A percentile compares a stretch with the other conserved stretches of the same genome.
Evolutionary conservation across 35 echinoderm and acorn worm species (phyloP).

Genomic region (Patiria miniata): DNA sequence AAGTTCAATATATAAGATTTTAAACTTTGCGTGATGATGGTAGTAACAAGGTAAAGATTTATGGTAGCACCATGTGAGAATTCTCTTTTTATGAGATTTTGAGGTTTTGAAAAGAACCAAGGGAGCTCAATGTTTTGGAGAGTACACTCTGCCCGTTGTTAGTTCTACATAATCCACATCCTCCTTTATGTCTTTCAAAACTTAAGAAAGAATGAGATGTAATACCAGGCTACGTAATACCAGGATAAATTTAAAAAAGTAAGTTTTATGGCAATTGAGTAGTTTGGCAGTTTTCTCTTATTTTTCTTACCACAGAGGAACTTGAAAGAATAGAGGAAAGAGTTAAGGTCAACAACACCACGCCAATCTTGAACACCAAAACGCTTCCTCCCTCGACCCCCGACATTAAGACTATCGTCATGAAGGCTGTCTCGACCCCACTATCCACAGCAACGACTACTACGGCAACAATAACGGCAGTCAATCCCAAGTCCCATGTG

Average conservation of each 20-base stretch:
- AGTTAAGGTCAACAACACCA: slow-evolving; percentile 39
- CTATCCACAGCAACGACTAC: slow-evolving; percentile 11
- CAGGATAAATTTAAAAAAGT: no score
- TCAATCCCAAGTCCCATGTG: slow-evolving; percentile 37
- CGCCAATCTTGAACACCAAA: slow-evolving; percentile 33
- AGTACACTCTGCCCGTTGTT: no score
- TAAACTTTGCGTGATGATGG: background rate
- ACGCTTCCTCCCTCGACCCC: slow-evolving; percentile 24
- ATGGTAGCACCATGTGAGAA: no score
- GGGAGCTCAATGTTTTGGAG: no score
- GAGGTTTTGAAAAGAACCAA: background rate
- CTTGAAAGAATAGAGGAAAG: slow-evolving; percentile 79
- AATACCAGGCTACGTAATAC: no score
- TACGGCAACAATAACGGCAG: background rate
- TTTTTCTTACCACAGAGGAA: slow-evolving; percentile 67
- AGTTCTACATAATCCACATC: no score
- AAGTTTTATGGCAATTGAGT: no score
- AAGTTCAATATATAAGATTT: no score
- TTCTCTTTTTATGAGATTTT: background rate
- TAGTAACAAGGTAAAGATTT: no score
- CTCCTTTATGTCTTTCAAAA: no score
- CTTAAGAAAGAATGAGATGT: no score
- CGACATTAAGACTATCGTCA: slow-evolving; percentile 32
- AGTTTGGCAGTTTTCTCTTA: no score
- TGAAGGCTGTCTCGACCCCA: slow-evolving; percentile 29